Base-by-base conservation (phyloP, 2,888 invertebrate species). In the Drosophila rubida region DNA sequence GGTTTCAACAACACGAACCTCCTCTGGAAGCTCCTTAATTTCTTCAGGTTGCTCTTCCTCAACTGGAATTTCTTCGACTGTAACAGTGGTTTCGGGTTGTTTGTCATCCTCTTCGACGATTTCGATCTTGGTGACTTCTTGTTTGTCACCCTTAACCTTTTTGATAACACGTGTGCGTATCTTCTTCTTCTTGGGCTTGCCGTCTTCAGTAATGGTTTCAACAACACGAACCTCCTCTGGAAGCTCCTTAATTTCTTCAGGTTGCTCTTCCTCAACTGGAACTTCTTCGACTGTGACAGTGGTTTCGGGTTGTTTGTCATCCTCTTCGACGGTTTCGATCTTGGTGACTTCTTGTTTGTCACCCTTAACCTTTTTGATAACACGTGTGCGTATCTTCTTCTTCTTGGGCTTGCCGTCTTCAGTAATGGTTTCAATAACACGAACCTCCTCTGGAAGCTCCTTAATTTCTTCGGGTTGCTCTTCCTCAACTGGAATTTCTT, bases 401-500 rank as follows among this genome's bases (percentile, higher is more conserved):
- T 51, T 51, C 27, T 51, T 51, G 1, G 51, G 51, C 27, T 60
- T 64, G 25, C 64, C 64, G 5, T 64, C 60, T 42, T 64, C 64
- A 48, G 39, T 8, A 0, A 51, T 11, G 0, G 42, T 46, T 58
- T 71, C 70, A 4, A 71, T 27, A 0, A 69, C 59, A 22, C 53
- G 70, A 7, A 75, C 60, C 22, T 71, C 79, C 51, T 92, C 90
- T 13, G 90, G 90, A 2, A 80, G 69, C 53, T 69, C 88, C 90
- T 23, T 16, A 2, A 75, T 41, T 13, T 62, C 48, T 42, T 73
- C 75, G 16, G 70, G 62, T 2, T 35, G 11, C 16, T 69, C 66
- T n/a, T 57, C 55, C 25, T 79, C 68, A 0, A 69, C 11, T 1
- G 73, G 65, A 6, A 54, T 14, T 27, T 79, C 70, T 62, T 79